Evolutionary conservation across 2,888 invertebrate species (phyloP), one percentile per base, ranked within the genome.

Genomic region (Morpho achilles): DNA sequence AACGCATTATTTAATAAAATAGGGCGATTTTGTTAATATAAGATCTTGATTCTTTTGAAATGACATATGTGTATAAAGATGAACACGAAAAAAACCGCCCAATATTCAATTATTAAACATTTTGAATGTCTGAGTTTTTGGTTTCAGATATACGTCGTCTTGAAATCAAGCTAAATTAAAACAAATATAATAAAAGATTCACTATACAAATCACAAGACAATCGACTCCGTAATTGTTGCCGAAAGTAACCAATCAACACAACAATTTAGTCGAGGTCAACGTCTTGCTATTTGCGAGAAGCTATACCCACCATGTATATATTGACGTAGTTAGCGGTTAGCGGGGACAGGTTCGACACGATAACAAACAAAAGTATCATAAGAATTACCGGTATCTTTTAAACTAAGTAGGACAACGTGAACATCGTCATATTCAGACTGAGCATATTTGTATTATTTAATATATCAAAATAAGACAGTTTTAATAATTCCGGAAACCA

Each of bases 271-370:
- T 8, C 55, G 61, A 58, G 58, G 58, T 61, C 58, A 58, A 53
- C 46, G 58, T 58, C 52, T 58, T 22, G 8, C 44, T 39, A 9
- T 45, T 39, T 32, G 39, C 8, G 45, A 32, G 52, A 8, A 16
- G 42, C 9, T n/a, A 51, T 10, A 45, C 8, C 45, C 49, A 55
- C 49, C 48, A 55, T 61, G 22, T 45, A 16, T 56, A 52, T 53
- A 52, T 52, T 58, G 53, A 22, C 57, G 43, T 53, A 44, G 32
- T 32, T 32, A 32, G 32, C 43, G 39, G 52, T 53, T 58, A 61
- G 45, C 52, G 48, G 23, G 48, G 58, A 62, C 60, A 45, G 56
- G 62, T 60, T 62, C 50, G 43, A 23, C 23, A 50, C 58, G 58
- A 48, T 53, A 56, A 57, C 47, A 52, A 60, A 43, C 44, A 48